Base-by-base conservation (phyloP, 2,888 invertebrate species). In the Seira sanloemensis region DNA sequence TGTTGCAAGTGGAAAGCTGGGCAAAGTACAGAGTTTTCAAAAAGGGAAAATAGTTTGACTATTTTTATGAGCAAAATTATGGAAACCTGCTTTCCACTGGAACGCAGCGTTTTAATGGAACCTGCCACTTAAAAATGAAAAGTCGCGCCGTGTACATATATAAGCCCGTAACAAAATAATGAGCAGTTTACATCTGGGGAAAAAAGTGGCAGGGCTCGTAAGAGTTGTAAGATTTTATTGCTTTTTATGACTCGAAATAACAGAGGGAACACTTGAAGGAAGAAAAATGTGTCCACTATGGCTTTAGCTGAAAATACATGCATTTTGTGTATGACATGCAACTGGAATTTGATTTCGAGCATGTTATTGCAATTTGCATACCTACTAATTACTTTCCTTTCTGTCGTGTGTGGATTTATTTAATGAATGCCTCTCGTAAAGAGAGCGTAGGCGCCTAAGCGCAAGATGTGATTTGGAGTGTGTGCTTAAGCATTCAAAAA, bases 171-270 rank as follows among this genome's bases (percentile, higher is more conserved):
- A n/a, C n/a, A n/a, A n/a, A 24, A 18, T 65, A 74, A 72, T 24
- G 5, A 37, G 37, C 73, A 26, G 58, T 25, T 46, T 27, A 27
- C 27, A 27, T 65, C 9, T 18, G n/a, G n/a, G n/a, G n/a, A n/a
- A n/a, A 25, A 50, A 72, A 58, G 18, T 0, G 23, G 25, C 58
- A 72, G 23, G 24, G 25, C 19, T n/a, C n/a, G n/a, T n/a, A n/a
- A n/a, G n/a, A n/a, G n/a, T n/a, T n/a, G n/a, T 23, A 69, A 68
- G 69, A 21, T 82, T 82, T 82, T 82, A 82, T 82, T 37, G 72
- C 82, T 76, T 82, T 82, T 82, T 82, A 82, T 82, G 71, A 54
- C 76, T 72, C 27, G 66, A 82, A 82, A 82, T 82, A 77, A 82
- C 82, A 82, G 71, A 77, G 82, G 76, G 76, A 82, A 66, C 76